A percentile compares a stretch with the other conserved stretches of the same genome.
phyloP scores from a whole-genome alignment of 2,888 invertebrate species.

The Perizoma affinitatum region DNA sequence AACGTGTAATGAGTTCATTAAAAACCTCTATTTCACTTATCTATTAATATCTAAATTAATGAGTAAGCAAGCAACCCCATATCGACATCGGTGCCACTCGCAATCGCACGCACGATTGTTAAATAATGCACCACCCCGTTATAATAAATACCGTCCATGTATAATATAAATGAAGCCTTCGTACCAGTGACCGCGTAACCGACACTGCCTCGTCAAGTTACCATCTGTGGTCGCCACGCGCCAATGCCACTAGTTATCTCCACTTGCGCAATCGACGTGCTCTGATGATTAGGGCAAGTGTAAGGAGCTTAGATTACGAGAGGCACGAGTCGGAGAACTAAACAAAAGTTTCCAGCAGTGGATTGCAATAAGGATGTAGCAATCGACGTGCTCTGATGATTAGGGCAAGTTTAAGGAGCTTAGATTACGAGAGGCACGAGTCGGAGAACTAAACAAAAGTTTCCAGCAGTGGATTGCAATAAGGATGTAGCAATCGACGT shows the following conservation, averaged over 20 bases:
- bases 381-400: conserved; percentile 24
- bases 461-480: too few relatives aligned
- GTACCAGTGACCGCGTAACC: conserved; percentile 29
- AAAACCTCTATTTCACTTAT: neutral
- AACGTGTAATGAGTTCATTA: too few relatives aligned
- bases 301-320: conserved; percentile 10
- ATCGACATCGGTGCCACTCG: too few relatives aligned
- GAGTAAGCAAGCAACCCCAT: neutral
- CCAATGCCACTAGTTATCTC: conserved; percentile 23
- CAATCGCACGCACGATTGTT: too few relatives aligned
- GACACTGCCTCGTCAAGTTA: conserved; percentile 26
- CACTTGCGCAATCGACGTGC: conserved; percentile 25
- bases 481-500: conserved; percentile 25
- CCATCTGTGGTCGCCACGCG: conserved; percentile 30
- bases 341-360: too few relatives aligned
- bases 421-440: conserved; percentile 10
- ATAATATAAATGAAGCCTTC: conserved; percentile 11
- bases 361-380: too few relatives aligned
- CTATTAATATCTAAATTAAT: conserved; percentile 1
- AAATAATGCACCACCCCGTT: too few relatives aligned
- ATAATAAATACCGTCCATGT: too few relatives aligned
- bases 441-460: too few relatives aligned
- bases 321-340: too few relatives aligned
- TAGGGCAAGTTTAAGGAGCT: conserved; percentile 13
- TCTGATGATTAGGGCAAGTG: conserved; percentile 20